Conservation (phyloP, 2,797 vertebrate species). For the Betta splendens region DNA sequence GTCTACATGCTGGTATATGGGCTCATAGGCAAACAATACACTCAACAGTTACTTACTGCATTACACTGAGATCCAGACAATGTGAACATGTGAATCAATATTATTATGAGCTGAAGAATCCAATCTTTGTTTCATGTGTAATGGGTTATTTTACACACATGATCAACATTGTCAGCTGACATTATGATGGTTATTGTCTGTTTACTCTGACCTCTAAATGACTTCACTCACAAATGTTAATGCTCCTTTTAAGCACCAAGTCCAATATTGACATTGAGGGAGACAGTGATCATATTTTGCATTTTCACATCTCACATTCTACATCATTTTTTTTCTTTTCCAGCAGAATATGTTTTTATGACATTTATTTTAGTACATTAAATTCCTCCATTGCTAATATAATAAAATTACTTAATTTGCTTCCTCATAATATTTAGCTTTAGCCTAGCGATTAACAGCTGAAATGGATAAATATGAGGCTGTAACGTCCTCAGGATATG, state of each 20-base stretch:
- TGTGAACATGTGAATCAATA: not conserved
- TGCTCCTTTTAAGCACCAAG: constrained; percentile 44
- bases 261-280: constrained; percentile 58
- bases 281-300: constrained; percentile 18
- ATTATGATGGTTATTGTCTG: constrained; percentile 44
- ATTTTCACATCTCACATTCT: constrained; percentile 5
- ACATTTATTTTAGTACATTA: not conserved
- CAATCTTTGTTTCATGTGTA: constrained; percentile 10
- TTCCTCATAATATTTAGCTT: constrained; percentile 4
- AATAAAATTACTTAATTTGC: not conserved
- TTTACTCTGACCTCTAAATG: constrained; percentile 55
- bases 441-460: not conserved
- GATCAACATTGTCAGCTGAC: constrained; percentile 27
- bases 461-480: constrained; percentile 53
- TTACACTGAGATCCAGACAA: not conserved
- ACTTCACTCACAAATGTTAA: constrained; percentile 51
- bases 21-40: not conserved
- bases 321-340: too few relatives aligned
- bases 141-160: constrained; percentile 10
- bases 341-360: too few relatives aligned
- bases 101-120: not conserved
- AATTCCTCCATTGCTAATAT: constrained; percentile 3
- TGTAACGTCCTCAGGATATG: constrained; percentile 4
- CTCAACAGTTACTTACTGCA: not conserved
- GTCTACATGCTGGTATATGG: constrained; percentile 19